Base-by-base conservation (phyloP, 2,888 invertebrate species). In the Macaria notata region DNA sequence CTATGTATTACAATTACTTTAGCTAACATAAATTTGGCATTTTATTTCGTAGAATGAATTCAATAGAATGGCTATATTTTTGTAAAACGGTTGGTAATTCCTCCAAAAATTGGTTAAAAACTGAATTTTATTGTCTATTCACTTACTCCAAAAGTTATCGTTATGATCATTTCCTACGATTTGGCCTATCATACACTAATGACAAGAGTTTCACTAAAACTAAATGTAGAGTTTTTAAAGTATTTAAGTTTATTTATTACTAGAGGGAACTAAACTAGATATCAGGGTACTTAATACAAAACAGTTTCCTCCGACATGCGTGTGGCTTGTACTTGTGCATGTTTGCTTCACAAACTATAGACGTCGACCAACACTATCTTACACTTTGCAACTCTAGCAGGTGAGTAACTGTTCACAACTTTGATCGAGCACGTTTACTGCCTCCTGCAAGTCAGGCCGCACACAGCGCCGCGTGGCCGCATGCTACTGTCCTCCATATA, bases 81-180 rank as follows among this genome's bases (percentile, higher is more conserved):
- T 8, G 41, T 41, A 41, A 41, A 41, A 41, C n/a, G 41, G 41
- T 41, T 9, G 41, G 41, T 9, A 36, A 4, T 41, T n/a, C n/a
- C 41, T 43, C 48, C 45, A 45, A 54, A 54, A 61, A 55, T 30
- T 48, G 41, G 55, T 54, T 36, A 31, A 38, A 52, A 53, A 58
- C 46, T 53, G 57, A 67, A 74, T 69, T 70, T 82, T 83, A 83
- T 83, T 83, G 84, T 83, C 83, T 81, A 79, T 69, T 81, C 83
- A 83, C 83, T 71, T 76, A 71, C 54, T 57, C 61, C 63, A 62
- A 54, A 9, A n/a, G n/a, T 54, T 56, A 51, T 57, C 52, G 54
- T 61, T 62, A 50, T 59, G 56, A 54, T 59, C 19, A 19, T 19
- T 19, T 19, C 19, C 19, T 19, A 19, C 19, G 19, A 39, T 66